Percentiles rank a stretch among this genome's conserved stretches.
Evolutionary conservation across 2,797 vertebrate genomes (phyloP).

Genomic region (Acanthurus tractus): DNA sequence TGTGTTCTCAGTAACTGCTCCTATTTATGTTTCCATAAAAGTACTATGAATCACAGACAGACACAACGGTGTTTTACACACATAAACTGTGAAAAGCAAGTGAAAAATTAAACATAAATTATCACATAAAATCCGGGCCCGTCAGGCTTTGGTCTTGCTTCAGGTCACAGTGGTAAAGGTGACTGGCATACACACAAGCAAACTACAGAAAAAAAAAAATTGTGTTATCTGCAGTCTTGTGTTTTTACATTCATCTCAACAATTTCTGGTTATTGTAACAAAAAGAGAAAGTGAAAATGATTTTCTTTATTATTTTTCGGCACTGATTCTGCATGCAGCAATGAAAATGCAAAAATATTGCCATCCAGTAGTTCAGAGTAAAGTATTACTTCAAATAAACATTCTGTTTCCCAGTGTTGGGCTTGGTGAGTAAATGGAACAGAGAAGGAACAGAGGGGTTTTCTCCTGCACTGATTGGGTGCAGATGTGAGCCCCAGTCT

Average conservation of each 20-base stretch:
- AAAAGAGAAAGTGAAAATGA: background rate
- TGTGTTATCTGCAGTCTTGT: background rate
- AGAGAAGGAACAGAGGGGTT: conserved; percentile 77
- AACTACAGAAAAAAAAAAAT: background rate
- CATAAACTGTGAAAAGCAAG: background rate
- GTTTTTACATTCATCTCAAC: conserved; percentile 37
- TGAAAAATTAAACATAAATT: too few relatives aligned
- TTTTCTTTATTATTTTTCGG: conserved; percentile 48
- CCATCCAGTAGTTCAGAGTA: conserved; percentile 83
- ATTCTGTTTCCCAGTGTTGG: conserved; percentile 77
- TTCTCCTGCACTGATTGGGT: conserved; percentile 83
- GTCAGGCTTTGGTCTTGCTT: conserved; percentile 4
- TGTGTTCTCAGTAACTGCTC: background rate
- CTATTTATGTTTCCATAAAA: conserved; percentile 2
- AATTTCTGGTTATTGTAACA: conserved; percentile 43
- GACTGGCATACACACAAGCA: background rate
- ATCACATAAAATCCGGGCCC: background rate
- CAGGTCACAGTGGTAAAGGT: background rate
- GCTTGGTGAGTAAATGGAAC: conserved; percentile 84
- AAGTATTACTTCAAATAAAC: conserved; percentile 89
- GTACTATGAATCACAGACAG: background rate
- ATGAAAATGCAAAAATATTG: conserved; percentile 69
- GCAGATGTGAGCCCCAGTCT: conserved; percentile 86
- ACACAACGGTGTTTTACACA: background rate
- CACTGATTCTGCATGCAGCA: conserved; percentile 58